A percentile compares a stretch with the other conserved stretches of the same genome.
Conservation (phyloP, 1,140 invertebrate species). For the Lordiphosa clarofinis region DNA sequence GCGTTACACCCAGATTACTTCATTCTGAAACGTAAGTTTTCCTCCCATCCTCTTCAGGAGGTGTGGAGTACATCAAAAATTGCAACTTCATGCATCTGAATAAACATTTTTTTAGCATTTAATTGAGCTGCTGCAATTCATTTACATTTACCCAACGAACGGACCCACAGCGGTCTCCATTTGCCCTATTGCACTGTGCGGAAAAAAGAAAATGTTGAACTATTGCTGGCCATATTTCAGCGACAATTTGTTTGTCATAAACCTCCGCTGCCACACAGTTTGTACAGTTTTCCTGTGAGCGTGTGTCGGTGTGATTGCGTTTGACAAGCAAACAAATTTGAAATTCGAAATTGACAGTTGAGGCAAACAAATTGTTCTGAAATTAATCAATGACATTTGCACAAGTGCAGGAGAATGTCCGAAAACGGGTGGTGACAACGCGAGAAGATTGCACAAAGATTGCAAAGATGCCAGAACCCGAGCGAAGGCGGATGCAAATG, state of each 20-base stretch:
- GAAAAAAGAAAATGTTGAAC: constrained; percentile 7
- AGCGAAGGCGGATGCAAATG: constrained; percentile 16
- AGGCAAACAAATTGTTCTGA: constrained; percentile 26
- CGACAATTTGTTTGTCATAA: constrained; percentile 3
- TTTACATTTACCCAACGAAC: not conserved
- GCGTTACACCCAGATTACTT: not conserved
- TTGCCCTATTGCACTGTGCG: not conserved
- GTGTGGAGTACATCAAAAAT: constrained; percentile 1
- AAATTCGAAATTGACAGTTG: constrained; percentile 6
- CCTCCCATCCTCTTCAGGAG: not conserved
- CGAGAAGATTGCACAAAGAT: constrained; percentile 12
- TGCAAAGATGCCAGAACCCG: constrained; percentile 1
- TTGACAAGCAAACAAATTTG: constrained; percentile 1
- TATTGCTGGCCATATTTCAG: constrained; percentile 11
- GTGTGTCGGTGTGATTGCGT: not conserved
- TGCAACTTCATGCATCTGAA: constrained; percentile 9
- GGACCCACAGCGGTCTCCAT: not conserved
- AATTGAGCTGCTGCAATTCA: constrained; percentile 7
- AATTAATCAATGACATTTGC: constrained; percentile 34
- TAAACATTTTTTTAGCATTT: constrained; percentile 1
- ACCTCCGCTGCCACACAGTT: too few species aligned
- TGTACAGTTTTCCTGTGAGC: not conserved
- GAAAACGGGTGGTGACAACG: constrained; percentile 9
- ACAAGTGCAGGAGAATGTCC: constrained; percentile 9
- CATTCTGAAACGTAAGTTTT: not conserved